phyloP scores from a whole-genome alignment of 2,888 invertebrate genomes.

The Phyllotreta striolata region DNA sequence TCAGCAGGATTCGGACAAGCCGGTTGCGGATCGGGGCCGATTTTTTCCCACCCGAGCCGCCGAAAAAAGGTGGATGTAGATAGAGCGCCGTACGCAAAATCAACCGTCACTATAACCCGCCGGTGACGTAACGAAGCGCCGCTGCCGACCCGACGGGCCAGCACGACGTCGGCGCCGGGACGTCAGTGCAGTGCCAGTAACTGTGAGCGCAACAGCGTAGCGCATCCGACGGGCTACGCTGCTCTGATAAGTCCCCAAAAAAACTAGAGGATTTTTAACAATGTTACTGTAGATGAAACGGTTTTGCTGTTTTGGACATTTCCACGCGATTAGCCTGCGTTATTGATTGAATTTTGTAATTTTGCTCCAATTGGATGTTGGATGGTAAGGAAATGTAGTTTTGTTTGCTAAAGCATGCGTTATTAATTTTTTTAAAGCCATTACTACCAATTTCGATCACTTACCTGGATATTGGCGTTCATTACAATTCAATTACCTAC shows the following conservation, averaged over 20 bases:
- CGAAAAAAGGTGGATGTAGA: too few relatives aligned
- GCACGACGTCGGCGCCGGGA: slow-evolving; percentile 51
- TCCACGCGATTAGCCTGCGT: neutral
- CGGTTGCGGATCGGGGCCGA: neutral
- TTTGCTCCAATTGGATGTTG: slow-evolving; percentile 6
- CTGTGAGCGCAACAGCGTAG: slow-evolving; percentile 39
- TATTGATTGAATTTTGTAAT: slow-evolving; percentile 1
- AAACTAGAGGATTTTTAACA: too few relatives aligned
- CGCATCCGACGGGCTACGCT: slow-evolving; percentile 20
- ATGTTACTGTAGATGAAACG: slow-evolving; percentile 33
- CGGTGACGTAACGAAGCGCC: slow-evolving; percentile 27
- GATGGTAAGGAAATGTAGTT: slow-evolving; percentile 32
- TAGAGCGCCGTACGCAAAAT: slow-evolving; percentile 26
- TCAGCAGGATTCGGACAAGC: too few relatives aligned
- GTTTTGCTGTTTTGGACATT: slow-evolving; percentile 4
- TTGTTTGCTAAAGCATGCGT: too few relatives aligned
- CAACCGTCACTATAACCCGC: slow-evolving; percentile 21
- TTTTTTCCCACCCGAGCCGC: neutral
- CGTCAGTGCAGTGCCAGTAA: slow-evolving; percentile 48
- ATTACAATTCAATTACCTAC: too few relatives aligned
- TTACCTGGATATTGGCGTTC: too few relatives aligned
- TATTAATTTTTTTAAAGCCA: too few relatives aligned
- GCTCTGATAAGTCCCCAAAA: slow-evolving; percentile 7
- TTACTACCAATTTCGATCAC: too few relatives aligned
- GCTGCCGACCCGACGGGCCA: slow-evolving; percentile 20